Percentiles rank a stretch among this genome's conserved stretches.
phyloP scores from a whole-genome alignment of 2,888 invertebrate genomes.

The Teleiodes luculella region DNA sequence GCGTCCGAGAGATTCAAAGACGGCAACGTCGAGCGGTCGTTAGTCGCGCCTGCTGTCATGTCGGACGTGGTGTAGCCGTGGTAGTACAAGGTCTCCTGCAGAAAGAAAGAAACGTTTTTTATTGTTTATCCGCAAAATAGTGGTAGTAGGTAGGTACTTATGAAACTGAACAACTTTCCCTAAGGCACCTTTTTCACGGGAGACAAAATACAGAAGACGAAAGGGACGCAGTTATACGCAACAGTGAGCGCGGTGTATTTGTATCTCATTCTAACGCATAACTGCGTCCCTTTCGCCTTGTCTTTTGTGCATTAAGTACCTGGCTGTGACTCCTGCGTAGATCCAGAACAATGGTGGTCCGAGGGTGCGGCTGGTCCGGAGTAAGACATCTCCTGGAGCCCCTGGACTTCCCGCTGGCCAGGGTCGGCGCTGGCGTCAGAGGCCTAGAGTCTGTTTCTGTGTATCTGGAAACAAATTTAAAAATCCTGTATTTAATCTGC shows the following conservation, averaged over 20 bases:
- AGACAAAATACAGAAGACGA: no score
- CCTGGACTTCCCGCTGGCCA: conserved; percentile 84
- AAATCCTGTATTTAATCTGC: no score
- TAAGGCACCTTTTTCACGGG: no score
- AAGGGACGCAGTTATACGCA: no score
- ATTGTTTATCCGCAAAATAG: no score
- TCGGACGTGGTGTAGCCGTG: conserved; percentile 69
- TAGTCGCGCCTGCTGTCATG: conserved; percentile 57
- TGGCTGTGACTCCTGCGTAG: conserved; percentile 83
- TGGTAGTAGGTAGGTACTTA: no score
- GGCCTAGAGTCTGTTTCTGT: conserved; percentile 92
- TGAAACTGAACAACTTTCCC: no score
- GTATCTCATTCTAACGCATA: no score
- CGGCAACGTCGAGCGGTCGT: conserved; percentile 61
- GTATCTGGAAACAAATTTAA: conserved; percentile 63
- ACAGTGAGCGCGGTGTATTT: no score
- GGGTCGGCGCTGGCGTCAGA: conserved; percentile 87
- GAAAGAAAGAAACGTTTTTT: neutral
- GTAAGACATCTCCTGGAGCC: conserved; percentile 85
- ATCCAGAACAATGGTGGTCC: conserved; percentile 85
- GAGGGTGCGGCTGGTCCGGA: conserved; percentile 82
- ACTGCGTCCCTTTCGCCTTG: no score
- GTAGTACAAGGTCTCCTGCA: conserved; percentile 72
- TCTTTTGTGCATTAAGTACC: conserved; percentile 47
- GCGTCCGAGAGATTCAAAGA: conserved; percentile 61